These are phyloP conservation scores for Saccostrea glomerata DNA, from an alignment of 1,140 invertebrate genomes.

Conservation along the genomic window DNA sequence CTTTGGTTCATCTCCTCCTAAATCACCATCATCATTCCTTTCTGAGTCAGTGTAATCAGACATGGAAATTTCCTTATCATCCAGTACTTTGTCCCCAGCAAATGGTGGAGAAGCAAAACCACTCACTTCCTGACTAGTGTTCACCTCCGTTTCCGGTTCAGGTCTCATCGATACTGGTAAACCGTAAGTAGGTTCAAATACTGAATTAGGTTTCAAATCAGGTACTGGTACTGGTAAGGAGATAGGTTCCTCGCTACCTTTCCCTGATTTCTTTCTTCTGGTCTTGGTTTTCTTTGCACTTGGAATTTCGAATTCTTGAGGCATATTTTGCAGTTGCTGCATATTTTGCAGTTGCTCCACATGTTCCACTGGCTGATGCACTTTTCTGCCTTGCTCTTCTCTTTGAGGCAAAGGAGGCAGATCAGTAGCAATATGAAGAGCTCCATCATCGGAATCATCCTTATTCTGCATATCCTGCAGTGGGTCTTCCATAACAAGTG, in stretches of 20 bases:
- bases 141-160: background rate
- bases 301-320: slow-evolving; percentile 20
- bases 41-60: slow-evolving; percentile 40
- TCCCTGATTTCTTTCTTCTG: slow-evolving; percentile 16
- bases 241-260: background rate
- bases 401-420: slow-evolving; percentile 37
- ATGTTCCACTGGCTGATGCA: background rate
- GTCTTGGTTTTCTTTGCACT: background rate
- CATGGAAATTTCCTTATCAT: slow-evolving; percentile 36
- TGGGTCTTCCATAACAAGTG: background rate
- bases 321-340: background rate
- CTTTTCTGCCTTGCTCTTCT: background rate
- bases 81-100: background rate
- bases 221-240: background rate
- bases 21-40: slow-evolving; percentile 43
- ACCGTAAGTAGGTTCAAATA: background rate
- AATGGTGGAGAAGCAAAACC: background rate
- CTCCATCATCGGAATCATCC: slow-evolving; percentile 59
- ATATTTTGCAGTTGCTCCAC: background rate
- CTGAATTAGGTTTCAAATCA: background rate
- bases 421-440: slow-evolving; percentile 59
- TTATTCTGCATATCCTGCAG: slow-evolving; percentile 35
- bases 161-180: background rate
- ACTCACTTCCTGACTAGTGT: background rate
- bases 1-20: slow-evolving; percentile 38